Evolutionary conservation across 2,888 invertebrate genomes (phyloP), one percentile per base, ranked within the genome.

Genomic region (Hyalella azteca): DNA sequence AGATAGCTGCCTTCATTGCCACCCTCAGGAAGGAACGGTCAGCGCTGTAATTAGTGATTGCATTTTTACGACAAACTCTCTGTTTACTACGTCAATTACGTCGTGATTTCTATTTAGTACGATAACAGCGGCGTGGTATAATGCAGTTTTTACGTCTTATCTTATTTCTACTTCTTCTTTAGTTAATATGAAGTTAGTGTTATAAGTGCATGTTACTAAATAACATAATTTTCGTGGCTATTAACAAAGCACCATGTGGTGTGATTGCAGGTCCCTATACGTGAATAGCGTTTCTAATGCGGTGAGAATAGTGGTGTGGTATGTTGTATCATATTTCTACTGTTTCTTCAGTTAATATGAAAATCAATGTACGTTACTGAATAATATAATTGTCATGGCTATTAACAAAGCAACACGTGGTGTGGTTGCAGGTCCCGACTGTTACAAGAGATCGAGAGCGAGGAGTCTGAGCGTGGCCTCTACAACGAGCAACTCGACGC

Each of bases 401-500:
- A 5, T 1, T 22, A 22, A 49, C 19, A 22, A 19, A 19, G 3
- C 1, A 49, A 5, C 5, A 15, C 22, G 0, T 13, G n/a, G 19
- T 7, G 22, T 5, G 5, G 15, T 22, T 49, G 15, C 48, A 79
- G 79, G 79, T 79, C 79, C 22, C 79, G 79, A 9, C 79, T 79
- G 39, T 40, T 79, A 7, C 66, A 79, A 26, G 79, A 79, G 49
- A 79, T 79, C 19, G 79, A 50, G 19, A 49, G 49, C 36, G 79
- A 79, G 32, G 79, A 79, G 49, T 49, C 48, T 36, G 79, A 79
- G 39, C 39, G 79, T 15, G 32, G 48, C 5, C 66, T 36, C 48
- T 79, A 66, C 73, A 73, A 79, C 73, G 32, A 36, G 36, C 79
- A 79, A 45, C 40, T 79, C 66, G 79, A 79, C 39, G 66, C 73